These are phyloP conservation scores for Lytechinus variegatus DNA, from an alignment of 35 echinoderm and acorn worm genomes.

Conservation along the genomic window DNA sequence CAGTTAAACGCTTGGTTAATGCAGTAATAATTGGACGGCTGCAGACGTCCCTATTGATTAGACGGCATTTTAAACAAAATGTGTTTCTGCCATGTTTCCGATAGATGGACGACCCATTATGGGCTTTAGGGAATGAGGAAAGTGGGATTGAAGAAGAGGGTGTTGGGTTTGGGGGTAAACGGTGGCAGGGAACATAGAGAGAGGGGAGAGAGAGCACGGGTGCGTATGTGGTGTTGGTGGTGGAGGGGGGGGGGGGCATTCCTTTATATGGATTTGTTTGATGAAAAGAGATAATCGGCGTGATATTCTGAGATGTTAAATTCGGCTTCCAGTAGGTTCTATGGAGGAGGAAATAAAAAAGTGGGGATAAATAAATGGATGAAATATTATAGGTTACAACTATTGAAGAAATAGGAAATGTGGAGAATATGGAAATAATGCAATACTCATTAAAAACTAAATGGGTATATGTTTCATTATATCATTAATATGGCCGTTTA, in stretches of 20 bases:
- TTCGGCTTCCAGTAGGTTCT: too few species aligned
- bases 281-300: too few species aligned
- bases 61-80: conserved; percentile 1
- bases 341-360: too few species aligned
- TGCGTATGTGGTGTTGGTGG: too few species aligned
- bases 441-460: too few species aligned
- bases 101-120: not conserved
- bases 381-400: too few species aligned
- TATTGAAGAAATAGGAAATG: too few species aligned
- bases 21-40: conserved; percentile 31
- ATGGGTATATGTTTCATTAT: too few species aligned
- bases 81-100: conserved; percentile 9
- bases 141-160: not conserved
- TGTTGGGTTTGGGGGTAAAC: not conserved
- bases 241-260: not conserved
- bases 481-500: too few species aligned
- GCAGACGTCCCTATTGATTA: not conserved
- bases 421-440: too few species aligned
- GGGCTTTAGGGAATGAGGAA: not conserved
- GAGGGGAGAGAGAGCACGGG: not conserved
- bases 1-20: conserved; percentile 26
- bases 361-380: too few species aligned
- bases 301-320: not conserved
- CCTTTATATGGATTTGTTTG: too few species aligned
- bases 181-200: not conserved